Base-by-base conservation (phyloP, 2,113 vertebrate species). In the Coptodon rendalli region DNA sequence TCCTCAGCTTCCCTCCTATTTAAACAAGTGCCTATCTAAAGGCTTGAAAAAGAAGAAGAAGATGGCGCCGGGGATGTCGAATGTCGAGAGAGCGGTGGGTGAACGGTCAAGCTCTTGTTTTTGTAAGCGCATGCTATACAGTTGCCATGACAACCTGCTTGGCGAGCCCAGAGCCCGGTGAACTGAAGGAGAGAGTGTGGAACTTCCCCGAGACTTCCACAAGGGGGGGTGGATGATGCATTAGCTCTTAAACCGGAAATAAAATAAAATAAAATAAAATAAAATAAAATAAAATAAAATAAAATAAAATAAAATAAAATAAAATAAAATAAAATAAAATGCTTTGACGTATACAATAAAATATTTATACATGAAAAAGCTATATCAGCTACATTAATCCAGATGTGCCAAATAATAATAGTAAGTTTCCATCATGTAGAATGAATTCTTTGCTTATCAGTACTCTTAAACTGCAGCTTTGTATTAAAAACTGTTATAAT, bases 21-120 rank as follows among this genome's bases (percentile, higher is more conserved):
- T 19, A 5, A 6, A 4, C 14, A n/a, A 7, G 12, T 1, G 2
- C 10, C 78, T 9, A 31, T 6, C 78, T 3, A 80, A 88, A 86
- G 27, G 86, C 66, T 27, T 9, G 24, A 24, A 76, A 27, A 40
- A 82, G 80, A 89, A 68, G 84, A 50, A 78, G 71, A 50, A 95
- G 93, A 96, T 96, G 95, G 95, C 95, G 96, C 56, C 97, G 97
- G 93, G 91, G 86, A 82, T 93, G 90, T 90, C 59, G 89, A 89
- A 52, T 85, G 88, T 88, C 66, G 89, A 81, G n/a, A 80, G 96
- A 96, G 97, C 94, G 93, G 89, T 95, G 95, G 91, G 91, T 88
- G 95, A 38, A 82, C 85, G 87, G 89, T 86, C 86, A 90, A 83
- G 85, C 91, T 31, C 93, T 87, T 92, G 92, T 92, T 95, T 95